Conservation (phyloP, 23 tunicate species). For the Ascidia mentula region DNA sequence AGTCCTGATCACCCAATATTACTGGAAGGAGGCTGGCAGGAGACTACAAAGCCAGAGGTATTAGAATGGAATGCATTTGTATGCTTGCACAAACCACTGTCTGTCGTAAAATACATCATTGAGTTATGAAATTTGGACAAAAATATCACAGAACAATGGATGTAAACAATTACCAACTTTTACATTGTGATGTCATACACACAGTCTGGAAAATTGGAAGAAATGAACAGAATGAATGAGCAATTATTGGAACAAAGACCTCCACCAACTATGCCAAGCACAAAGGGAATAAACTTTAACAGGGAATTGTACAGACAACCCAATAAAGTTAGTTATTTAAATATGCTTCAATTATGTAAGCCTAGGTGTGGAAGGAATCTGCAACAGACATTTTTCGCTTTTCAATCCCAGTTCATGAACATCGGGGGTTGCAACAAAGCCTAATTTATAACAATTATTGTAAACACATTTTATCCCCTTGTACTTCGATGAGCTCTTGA, state of each 20-base stretch:
- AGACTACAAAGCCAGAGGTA: conserved; percentile 67
- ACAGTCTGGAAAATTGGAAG: conserved; percentile 35
- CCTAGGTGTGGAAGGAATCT: no score
- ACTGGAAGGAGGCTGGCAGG: conserved; percentile 79
- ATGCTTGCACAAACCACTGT: neutral
- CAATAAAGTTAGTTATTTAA: neutral
- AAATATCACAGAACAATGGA: neutral
- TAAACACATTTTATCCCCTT: no score
- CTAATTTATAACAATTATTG: no score
- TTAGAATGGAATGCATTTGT: neutral
- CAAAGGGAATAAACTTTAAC: conserved; percentile 41
- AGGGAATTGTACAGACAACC: conserved; percentile 21
- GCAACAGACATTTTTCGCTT: no score
- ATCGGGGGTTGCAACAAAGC: no score
- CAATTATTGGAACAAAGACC: conserved; percentile 30
- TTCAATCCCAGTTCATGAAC: no score
- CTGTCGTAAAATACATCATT: neutral
- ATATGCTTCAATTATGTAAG: no score
- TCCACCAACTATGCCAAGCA: conserved; percentile 17
- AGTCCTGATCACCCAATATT: conserved; percentile 49
- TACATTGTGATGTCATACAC: no score
- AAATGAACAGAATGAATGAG: conserved; percentile 44
- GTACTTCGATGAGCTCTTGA: no score
- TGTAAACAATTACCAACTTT: neutral
- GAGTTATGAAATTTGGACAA: neutral